A percentile compares a stretch with the other conserved stretches of the same genome.
Evolutionary conservation across 2,888 invertebrate species (phyloP).

Genomic region (Monoplex corrugatus): DNA sequence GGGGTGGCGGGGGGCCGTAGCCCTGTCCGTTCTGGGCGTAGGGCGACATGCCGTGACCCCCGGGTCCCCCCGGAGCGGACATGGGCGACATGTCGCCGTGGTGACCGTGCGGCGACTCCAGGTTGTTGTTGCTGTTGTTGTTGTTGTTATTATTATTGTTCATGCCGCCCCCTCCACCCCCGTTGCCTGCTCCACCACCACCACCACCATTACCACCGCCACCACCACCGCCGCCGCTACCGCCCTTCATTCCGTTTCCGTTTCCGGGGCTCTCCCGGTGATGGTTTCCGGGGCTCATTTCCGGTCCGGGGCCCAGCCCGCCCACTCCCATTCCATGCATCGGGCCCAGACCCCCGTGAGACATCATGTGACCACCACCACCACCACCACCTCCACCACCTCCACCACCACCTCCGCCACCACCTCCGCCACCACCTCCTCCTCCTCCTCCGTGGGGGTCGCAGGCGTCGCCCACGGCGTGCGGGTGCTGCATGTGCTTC

Average conservation of each 20-base stretch:
- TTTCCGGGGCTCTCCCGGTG: constrained; percentile 54
- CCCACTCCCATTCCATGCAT: constrained; percentile 38
- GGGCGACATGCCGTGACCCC: constrained; percentile 47
- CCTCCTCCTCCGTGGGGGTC: constrained; percentile 28
- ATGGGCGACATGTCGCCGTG: constrained; percentile 50
- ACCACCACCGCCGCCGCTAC: not conserved
- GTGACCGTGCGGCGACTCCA: constrained; percentile 54
- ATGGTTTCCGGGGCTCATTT: constrained; percentile 46
- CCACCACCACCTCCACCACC: not conserved
- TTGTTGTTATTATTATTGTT: constrained; percentile 58
- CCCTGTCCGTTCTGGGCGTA: constrained; percentile 46
- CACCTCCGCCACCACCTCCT: constrained; percentile 23
- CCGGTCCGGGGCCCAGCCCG: not conserved
- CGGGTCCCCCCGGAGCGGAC: constrained; percentile 4
- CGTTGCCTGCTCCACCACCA: not conserved
- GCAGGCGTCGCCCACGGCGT: not conserved
- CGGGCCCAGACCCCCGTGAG: constrained; percentile 17
- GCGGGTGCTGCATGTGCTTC: not conserved
- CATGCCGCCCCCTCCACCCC: not conserved
- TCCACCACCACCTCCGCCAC: constrained; percentile 24
- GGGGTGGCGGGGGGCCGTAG: constrained; percentile 43
- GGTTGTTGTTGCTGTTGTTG: constrained; percentile 59
- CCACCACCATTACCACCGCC: not conserved
- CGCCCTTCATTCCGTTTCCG: constrained; percentile 14
- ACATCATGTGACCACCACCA: constrained; percentile 41